Conservation (phyloP, 2,797 vertebrate species). For the Micromesistius poutassou region DNA sequence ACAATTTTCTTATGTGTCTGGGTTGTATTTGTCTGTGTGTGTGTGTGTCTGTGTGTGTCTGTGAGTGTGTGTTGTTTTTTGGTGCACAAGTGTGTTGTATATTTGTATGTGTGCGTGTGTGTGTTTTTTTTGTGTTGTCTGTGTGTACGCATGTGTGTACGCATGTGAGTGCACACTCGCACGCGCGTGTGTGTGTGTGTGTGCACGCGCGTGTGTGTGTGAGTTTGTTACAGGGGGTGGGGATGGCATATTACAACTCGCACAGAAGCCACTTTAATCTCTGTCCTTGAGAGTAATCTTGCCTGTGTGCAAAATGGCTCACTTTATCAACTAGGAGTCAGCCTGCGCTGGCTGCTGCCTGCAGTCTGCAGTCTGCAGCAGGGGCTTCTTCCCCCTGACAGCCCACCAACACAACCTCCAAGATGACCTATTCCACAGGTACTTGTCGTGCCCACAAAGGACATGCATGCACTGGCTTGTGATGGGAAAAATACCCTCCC, state of each 20-base stretch:
- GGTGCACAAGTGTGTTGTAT: neutral
- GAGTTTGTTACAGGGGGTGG: constrained; percentile 8
- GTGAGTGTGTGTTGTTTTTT: constrained; percentile 27
- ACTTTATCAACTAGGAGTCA: constrained; percentile 76
- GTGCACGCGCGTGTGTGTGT: neutral
- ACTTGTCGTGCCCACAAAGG: constrained; percentile 39
- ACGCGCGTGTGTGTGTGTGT: neutral
- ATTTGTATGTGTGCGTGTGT: constrained; percentile 7
- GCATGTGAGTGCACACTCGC: constrained; percentile 12
- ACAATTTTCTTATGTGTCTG: too few species aligned
- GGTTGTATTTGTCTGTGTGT: neutral
- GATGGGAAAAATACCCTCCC: neutral
- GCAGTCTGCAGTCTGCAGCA: constrained; percentile 62
- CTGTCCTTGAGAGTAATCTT: constrained; percentile 79
- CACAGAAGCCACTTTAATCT: constrained; percentile 71
- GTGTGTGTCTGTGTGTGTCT: neutral
- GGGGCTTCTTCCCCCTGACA: constrained; percentile 59
- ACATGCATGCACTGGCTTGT: constrained; percentile 24
- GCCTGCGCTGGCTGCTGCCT: constrained; percentile 54
- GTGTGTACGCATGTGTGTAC: neutral
- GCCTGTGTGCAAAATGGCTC: constrained; percentile 73
- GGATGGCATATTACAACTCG: constrained; percentile 45
- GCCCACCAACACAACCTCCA: constrained; percentile 50
- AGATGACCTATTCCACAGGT: constrained; percentile 57
- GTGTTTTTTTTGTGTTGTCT: too few species aligned